Evolutionary conservation across 2,797 vertebrate genomes (phyloP), one percentile per base, ranked within the genome.

Genomic region (Chromis chromis): DNA sequence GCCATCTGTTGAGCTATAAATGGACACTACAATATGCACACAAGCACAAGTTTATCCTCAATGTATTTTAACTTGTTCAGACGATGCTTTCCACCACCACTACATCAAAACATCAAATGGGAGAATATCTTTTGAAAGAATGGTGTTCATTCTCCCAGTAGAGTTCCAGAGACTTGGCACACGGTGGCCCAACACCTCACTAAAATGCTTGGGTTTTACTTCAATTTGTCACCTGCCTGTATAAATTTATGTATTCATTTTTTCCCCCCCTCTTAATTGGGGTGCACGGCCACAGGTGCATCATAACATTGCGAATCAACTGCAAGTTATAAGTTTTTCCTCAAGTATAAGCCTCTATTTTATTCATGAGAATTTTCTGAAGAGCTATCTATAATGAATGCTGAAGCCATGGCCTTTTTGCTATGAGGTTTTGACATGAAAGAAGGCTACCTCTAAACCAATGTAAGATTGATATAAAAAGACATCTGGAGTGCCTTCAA

Each of bases 391-490:
- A 92, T 93, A 91, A 94, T 92, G 81, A 90, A 94, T 93, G 89
- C 76, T 83, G 80, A 89, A 93, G 90, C 84, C 84, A 80, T 83
- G 87, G 84, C 83, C 91, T 91, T 93, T 91, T 87, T 89, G 80
- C 88, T 86, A 89, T 85, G 87, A 92, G 91, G 83, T 91, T 93
- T 90, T 79, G 82, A 93, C 92, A 93, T 93, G 91, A 94, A 94
- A 93, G 92, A 83, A 87, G 85, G 81, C 84, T 93, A 90, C 86
- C 89, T 93, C 91, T 85, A 87, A 91, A 91, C 87, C 88, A 89
- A 87, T 93, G 88, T 90, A 90, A 89, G 87, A 89, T 89, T 90
- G 85, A 89, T 89, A 89, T 86, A 89, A 92, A 93, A 93, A 92
- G 81, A 91, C 88, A 91, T 92, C 88, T 93, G 91, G 89, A 88